A percentile compares a stretch with the other conserved stretches of the same genome.
Conservation (phyloP, 1,140 invertebrate genomes). For the Saccostrea echinata region DNA sequence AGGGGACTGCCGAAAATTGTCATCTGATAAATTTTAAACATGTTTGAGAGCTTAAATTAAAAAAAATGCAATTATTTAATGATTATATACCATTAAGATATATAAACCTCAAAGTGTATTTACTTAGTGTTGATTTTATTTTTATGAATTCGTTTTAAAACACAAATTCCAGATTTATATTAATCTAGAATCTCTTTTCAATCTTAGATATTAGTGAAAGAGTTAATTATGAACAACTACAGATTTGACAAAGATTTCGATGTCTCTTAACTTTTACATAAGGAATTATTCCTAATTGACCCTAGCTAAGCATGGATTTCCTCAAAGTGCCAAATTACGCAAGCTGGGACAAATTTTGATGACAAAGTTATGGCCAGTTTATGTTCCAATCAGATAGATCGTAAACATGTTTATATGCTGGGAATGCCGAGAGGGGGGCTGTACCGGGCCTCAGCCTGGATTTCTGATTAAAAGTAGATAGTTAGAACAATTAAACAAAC, state of each 20-base stretch:
- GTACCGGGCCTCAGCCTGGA: background rate
- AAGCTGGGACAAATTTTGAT: constrained; percentile 34
- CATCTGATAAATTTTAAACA: background rate
- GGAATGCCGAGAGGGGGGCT: constrained; percentile 25
- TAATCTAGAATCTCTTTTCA: no score
- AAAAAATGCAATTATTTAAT: no score
- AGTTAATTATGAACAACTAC: background rate
- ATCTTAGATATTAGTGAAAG: background rate
- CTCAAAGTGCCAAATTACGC: constrained; percentile 39
- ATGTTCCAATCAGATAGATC: constrained; percentile 35
- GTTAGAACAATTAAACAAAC: constrained; percentile 41
- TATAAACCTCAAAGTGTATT: no score
- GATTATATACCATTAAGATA: no score
- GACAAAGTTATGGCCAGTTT: constrained; percentile 31
- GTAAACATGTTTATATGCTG: constrained; percentile 21
- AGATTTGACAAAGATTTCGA: background rate
- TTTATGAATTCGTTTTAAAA: no score
- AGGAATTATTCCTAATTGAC: background rate
- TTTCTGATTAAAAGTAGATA: constrained; percentile 35
- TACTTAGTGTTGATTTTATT: no score
- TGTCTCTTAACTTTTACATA: background rate
- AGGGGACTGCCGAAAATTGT: background rate
- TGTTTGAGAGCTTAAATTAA: background rate
- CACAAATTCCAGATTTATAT: no score
- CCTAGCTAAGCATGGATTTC: constrained; percentile 5